phyloP scores from a whole-genome alignment of 2,888 invertebrate genomes.

The Erebia aethiops region DNA sequence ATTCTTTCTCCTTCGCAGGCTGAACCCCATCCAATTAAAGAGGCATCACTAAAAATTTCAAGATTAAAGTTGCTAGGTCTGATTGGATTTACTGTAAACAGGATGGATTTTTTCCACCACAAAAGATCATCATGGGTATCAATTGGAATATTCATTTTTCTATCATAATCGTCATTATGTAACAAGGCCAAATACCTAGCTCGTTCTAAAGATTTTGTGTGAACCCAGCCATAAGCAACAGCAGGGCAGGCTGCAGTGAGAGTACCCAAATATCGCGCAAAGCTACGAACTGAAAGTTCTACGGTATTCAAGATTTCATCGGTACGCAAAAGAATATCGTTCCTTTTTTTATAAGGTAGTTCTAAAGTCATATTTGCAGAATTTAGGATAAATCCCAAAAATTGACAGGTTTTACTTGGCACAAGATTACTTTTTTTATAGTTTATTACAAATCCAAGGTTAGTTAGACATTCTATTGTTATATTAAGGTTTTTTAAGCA shows the following conservation, averaged over 20 bases:
- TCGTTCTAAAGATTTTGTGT: not conserved
- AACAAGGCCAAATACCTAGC: not conserved
- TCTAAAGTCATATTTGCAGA: not conserved
- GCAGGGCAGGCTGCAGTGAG: not conserved
- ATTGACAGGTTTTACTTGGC: not conserved
- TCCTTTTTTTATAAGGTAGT: too few relatives aligned
- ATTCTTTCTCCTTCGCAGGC: not conserved
- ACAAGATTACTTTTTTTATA: not conserved
- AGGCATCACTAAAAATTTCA: not conserved
- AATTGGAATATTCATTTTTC: too few relatives aligned
- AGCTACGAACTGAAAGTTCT: not conserved
- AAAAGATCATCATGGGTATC: too few relatives aligned
- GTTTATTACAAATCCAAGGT: too few relatives aligned
- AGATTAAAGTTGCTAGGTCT: not conserved
- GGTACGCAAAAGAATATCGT: too few relatives aligned
- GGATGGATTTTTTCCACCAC: too few relatives aligned
- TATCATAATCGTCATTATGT: too few relatives aligned
- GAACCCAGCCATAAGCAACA: not conserved
- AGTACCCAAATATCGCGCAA: not conserved
- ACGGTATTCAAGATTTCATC: too few relatives aligned
- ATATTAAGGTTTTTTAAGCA: too few relatives aligned
- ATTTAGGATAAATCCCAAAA: not conserved
- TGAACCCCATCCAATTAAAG: not conserved
- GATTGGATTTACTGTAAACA: not conserved
- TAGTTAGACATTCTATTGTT: too few relatives aligned